phyloP scores from a whole-genome alignment of 1,140 invertebrate species.

The Cherax quadricarinatus region DNA sequence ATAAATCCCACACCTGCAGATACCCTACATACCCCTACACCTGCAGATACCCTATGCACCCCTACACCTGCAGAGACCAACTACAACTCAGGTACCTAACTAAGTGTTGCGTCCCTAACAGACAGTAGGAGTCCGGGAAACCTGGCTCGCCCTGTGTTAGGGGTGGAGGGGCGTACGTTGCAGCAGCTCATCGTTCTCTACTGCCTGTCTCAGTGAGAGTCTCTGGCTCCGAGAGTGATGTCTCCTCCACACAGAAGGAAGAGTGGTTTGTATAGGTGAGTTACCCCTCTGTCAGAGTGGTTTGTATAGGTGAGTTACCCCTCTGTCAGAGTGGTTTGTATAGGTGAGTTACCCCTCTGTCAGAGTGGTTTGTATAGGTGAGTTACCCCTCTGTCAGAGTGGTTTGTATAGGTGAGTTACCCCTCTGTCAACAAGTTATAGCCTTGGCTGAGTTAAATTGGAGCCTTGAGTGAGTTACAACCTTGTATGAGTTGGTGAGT shows the following conservation, averaged over 20 bases:
- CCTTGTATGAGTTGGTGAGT: no score
- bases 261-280: slow-evolving; percentile 83
- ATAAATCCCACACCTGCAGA: no score
- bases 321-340: no score
- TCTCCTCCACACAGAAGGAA: slow-evolving; percentile 82
- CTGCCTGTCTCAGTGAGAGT: slow-evolving; percentile 65
- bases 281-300: slow-evolving; percentile 15
- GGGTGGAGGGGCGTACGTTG: slow-evolving; percentile 72
- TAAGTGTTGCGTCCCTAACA: slow-evolving; percentile 44
- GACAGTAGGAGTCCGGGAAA: slow-evolving; percentile 85
- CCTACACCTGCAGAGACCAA: no score
- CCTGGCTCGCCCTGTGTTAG: slow-evolving; percentile 95
- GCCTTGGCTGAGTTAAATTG: no score
- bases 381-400: not conserved
- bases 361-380: not conserved
- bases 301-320: not conserved
- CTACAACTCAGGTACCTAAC: no score
- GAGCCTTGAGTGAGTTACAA: no score
- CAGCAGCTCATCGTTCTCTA: slow-evolving; percentile 57
- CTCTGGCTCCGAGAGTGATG: slow-evolving; percentile 83
- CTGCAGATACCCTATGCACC: no score
- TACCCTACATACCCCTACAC: no score
- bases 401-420: no score
- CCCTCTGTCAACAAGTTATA: no score
- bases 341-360: not conserved